These are phyloP conservation scores for Anoplolepis gracilipes DNA, from an alignment of 1,140 invertebrate genomes.

Conservation along the genomic window DNA sequence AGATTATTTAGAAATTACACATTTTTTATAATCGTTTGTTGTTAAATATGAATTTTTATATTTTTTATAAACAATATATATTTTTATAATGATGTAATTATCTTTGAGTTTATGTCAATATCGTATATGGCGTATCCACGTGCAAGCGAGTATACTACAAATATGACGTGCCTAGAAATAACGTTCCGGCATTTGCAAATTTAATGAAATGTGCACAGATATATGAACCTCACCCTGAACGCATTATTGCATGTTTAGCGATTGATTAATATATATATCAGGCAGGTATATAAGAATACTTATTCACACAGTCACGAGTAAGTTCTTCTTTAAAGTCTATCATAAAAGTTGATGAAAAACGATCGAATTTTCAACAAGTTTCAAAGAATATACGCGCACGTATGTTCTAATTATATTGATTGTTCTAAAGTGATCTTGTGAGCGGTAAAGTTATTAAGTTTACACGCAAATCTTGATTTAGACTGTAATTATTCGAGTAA, in stretches of 20 bases:
- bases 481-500: conserved; percentile 14
- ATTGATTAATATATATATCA: neutral
- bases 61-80: neutral
- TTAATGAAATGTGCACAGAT: conserved; percentile 19
- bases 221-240: neutral
- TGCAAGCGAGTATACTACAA: neutral
- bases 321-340: conserved; percentile 8
- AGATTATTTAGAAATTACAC: conserved; percentile 48
- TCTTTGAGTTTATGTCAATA: neutral
- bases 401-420: conserved; percentile 3
- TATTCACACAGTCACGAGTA: neutral
- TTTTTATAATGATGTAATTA: neutral
- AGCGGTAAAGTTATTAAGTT: neutral
- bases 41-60: neutral
- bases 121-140: neutral
- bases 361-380: conserved; percentile 20
- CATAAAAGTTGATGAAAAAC: neutral
- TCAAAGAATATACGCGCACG: neutral
- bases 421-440: conserved; percentile 14
- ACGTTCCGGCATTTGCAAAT: conserved; percentile 1
- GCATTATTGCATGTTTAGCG: neutral
- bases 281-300: neutral
- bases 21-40: conserved; percentile 13
- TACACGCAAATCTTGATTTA: conserved; percentile 23
- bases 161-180: neutral